Evolutionary conservation across 2,888 invertebrate genomes (phyloP).

Genomic region (Pammene fasciana): DNA sequence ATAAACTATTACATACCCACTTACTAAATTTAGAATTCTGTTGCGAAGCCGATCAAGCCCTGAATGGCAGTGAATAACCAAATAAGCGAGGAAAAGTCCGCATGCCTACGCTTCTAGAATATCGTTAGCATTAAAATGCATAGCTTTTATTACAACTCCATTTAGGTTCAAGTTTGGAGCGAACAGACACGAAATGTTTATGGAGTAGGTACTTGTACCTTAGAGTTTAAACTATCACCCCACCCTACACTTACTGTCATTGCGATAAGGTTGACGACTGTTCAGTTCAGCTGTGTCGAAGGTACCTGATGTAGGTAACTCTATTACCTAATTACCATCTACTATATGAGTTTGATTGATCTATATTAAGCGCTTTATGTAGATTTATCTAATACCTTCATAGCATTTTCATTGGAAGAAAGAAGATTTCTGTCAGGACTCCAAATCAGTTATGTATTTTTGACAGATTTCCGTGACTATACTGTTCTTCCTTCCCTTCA

Average conservation of each 20-base stretch:
- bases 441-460: no score
- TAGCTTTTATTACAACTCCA: conserved; percentile 21
- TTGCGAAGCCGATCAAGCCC: conserved; percentile 53
- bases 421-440: no score
- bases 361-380: no score
- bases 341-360: no score
- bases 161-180: not conserved
- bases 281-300: no score
- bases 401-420: no score
- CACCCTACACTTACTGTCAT: no score
- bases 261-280: no score
- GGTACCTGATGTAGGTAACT: not conserved
- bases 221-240: no score
- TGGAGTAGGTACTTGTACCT: not conserved
- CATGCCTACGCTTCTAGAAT: conserved; percentile 45
- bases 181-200: conserved; percentile 12
- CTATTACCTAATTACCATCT: not conserved
- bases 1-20: conserved; percentile 27
- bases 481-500: not conserved
- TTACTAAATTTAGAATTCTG: conserved; percentile 68
- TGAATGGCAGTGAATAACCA: conserved; percentile 56
- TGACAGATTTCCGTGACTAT: no score
- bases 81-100: conserved; percentile 44
- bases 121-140: conserved; percentile 35
- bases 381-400: not conserved